Evolutionary conservation across 2,113 vertebrate species (phyloP).

Genomic region (Aythya baeri): DNA sequence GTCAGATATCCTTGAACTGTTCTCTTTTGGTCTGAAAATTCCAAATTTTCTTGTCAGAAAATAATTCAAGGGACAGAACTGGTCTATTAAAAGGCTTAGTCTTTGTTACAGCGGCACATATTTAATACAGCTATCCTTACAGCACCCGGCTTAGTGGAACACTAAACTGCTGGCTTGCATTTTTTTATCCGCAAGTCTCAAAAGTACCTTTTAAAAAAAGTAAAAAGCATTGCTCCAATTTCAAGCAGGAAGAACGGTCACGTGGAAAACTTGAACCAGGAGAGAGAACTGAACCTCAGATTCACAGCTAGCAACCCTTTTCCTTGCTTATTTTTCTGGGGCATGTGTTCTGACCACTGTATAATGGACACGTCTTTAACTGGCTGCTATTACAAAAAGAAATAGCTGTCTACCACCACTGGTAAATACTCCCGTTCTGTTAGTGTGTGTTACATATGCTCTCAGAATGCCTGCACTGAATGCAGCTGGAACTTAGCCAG

Average conservation of each 20-base stretch:
- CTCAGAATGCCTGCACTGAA: background rate
- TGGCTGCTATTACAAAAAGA: background rate
- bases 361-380: background rate
- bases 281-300: background rate
- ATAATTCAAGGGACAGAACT: slow-evolving; percentile 1
- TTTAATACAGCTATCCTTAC: slow-evolving; percentile 6
- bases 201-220: slow-evolving; percentile 44
- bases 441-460: background rate
- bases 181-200: slow-evolving; percentile 45
- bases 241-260: background rate
- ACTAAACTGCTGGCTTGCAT: slow-evolving; percentile 38
- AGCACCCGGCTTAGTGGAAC: background rate
- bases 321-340: slow-evolving; percentile 24
- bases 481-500: background rate
- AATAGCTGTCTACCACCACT: background rate
- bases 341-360: background rate
- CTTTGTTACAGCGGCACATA: background rate
- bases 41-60: background rate
- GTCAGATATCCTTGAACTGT: background rate
- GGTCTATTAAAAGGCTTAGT: slow-evolving; percentile 35
- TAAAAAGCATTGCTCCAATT: slow-evolving; percentile 44
- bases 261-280: slow-evolving; percentile 24
- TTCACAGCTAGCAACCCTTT: slow-evolving; percentile 10
- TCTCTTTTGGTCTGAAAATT: slow-evolving; percentile 2
- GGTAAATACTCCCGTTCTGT: background rate